These are phyloP conservation scores for Microtus obscurus DNA, from an alignment of 2,797 vertebrate genomes.

Conservation along the genomic window DNA sequence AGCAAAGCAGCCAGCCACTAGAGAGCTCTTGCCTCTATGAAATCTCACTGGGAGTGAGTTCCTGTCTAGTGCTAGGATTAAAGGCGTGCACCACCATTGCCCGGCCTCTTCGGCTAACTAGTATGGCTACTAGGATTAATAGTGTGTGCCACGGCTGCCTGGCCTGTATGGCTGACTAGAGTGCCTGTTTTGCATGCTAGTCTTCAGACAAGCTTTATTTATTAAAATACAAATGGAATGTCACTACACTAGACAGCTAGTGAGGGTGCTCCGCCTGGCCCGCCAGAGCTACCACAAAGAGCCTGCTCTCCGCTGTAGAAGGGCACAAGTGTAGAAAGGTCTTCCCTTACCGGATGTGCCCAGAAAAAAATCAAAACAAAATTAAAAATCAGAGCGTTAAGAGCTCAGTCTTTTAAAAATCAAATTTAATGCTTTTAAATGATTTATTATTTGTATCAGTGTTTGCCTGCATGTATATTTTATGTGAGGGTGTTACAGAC, in stretches of 20 bases:
- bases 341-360: neutral
- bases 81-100: too few relatives aligned
- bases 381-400: neutral
- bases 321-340: neutral
- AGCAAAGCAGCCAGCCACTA: too few relatives aligned
- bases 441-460: neutral
- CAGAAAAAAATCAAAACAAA: neutral
- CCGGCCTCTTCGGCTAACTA: too few relatives aligned
- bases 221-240: too few relatives aligned
- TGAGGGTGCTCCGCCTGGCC: neutral
- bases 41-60: too few relatives aligned
- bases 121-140: too few relatives aligned
- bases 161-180: too few relatives aligned
- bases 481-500: neutral
- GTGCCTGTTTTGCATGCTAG: too few relatives aligned
- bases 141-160: too few relatives aligned
- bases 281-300: neutral
- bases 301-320: neutral
- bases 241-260: neutral
- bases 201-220: too few relatives aligned
- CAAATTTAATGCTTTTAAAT: neutral
- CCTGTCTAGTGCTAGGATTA: too few relatives aligned
- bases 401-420: neutral
- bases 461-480: neutral
- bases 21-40: too few relatives aligned